Conservation (phyloP, 1,140 invertebrate genomes). For the Apis mellifera region DNA sequence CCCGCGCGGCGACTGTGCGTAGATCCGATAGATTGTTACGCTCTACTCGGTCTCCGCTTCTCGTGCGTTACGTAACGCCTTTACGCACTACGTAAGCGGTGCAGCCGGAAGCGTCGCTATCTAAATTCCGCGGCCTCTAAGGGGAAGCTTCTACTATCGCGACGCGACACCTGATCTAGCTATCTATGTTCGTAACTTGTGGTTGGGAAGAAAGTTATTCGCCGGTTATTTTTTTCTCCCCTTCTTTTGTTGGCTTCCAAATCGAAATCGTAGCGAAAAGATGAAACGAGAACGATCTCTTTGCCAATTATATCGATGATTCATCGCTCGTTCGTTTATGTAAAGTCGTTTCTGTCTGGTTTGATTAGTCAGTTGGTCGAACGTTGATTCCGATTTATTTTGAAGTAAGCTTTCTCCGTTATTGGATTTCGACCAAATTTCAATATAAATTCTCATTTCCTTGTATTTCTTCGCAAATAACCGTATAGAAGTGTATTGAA, state of each 20-base stretch:
- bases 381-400: neutral
- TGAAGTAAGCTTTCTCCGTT: neutral
- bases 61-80: conserved; percentile 56
- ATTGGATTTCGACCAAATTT: neutral
- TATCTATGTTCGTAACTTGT: conserved; percentile 6
- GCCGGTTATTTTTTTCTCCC: neutral
- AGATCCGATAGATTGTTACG: conserved; percentile 48
- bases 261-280: neutral
- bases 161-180: conserved; percentile 47
- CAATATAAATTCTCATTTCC: neutral
- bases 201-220: neutral
- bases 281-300: neutral
- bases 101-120: conserved; percentile 57
- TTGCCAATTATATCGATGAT: conserved; percentile 29
- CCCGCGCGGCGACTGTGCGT: conserved; percentile 44
- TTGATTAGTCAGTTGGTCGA: neutral
- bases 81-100: conserved; percentile 55
- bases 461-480: neutral
- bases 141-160: conserved; percentile 31
- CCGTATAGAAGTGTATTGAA: neutral
- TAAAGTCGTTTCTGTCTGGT: conserved; percentile 2
- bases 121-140: conserved; percentile 48
- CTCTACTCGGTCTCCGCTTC: conserved; percentile 42
- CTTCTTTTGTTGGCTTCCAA: neutral
- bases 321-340: conserved; percentile 11